Base-by-base conservation (phyloP, 2,888 invertebrate genomes). In the Petrophora chlorosata region DNA sequence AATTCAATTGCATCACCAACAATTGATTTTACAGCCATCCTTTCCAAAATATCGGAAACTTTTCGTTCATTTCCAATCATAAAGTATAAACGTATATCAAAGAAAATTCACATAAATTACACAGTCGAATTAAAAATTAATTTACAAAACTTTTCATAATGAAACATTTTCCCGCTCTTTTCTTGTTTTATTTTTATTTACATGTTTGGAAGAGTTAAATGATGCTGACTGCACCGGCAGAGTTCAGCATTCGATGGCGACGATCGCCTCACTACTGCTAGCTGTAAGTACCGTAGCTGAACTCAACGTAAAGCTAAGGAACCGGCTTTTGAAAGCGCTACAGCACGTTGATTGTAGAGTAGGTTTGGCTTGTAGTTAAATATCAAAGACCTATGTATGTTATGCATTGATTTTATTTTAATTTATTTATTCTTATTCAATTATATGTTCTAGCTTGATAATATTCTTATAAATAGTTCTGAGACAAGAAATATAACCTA, bases 1-100 rank as follows among this genome's bases (percentile, higher is more conserved):
- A 67, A 72, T 48, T 76, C 76, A 57, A 65, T 76, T 63, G 63
- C 62, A 52, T 75, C 67, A 58, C 63, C 56, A 53, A 79, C 38
- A 44, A 73, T 43, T 51, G 68, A 63, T 65, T 65, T 64, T 64
- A 78, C 62, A 50, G 68, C 67, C 72, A 73, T 74, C 54, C 3
- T 42, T 26, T 17, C 23, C 22, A 17, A 42, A 15, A 26, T 17
- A 14, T 38, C n/a, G n/a, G n/a, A n/a, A n/a, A n/a, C 3, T 5
- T 22, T 22, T 22, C 8, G 7, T 19, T 19, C 19, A 19, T 4
- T 19, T 19, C 7, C 19, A 19, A 19, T 19, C 4, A 19, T 5
- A 4, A 4, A 19, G 4, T 1, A 19, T 19, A 5, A 7, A 19
- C 19, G 7, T 5, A 19, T 4, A 4, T 19, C 19, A 19, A 19